Conservation (phyloP, 1,140 invertebrate genomes). For the Pteromalus puparum region DNA sequence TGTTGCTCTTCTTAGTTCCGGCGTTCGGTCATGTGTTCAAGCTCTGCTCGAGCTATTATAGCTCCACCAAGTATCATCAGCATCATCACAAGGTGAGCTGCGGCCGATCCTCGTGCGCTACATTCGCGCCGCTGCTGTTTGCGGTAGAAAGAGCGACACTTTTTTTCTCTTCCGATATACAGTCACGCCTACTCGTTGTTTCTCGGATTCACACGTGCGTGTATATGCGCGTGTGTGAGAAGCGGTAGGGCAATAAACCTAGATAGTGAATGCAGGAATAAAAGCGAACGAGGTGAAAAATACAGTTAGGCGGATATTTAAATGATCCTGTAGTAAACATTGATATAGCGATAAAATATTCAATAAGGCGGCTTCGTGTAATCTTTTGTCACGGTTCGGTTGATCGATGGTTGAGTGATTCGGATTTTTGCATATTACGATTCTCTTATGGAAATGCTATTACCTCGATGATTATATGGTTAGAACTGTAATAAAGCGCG, state of each 20-base stretch:
- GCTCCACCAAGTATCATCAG: slow-evolving; percentile 84
- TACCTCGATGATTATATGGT: too few species aligned
- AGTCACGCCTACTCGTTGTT: background rate
- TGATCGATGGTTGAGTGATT: background rate
- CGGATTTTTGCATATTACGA: background rate
- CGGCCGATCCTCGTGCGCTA: background rate
- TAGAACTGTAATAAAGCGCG: too few species aligned
- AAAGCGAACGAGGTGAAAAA: slow-evolving; percentile 2
- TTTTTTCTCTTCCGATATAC: background rate
- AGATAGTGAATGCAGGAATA: background rate
- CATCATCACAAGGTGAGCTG: slow-evolving; percentile 80
- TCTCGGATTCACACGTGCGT: background rate
- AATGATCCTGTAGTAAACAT: background rate
- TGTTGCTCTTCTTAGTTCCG: slow-evolving; percentile 87
- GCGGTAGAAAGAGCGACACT: background rate
- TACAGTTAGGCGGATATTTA: slow-evolving; percentile 15
- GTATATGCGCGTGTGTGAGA: background rate
- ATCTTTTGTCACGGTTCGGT: background rate
- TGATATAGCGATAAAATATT: background rate
- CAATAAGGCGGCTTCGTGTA: background rate
- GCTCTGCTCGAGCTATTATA: slow-evolving; percentile 87
- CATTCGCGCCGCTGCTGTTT: background rate
- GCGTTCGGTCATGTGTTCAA: slow-evolving; percentile 89
- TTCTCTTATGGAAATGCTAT: too few species aligned
- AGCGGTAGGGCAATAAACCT: background rate